These are phyloP conservation scores for Leptobrachium ailaonicum DNA, from an alignment of 2,113 vertebrate species.

Conservation along the genomic window DNA sequence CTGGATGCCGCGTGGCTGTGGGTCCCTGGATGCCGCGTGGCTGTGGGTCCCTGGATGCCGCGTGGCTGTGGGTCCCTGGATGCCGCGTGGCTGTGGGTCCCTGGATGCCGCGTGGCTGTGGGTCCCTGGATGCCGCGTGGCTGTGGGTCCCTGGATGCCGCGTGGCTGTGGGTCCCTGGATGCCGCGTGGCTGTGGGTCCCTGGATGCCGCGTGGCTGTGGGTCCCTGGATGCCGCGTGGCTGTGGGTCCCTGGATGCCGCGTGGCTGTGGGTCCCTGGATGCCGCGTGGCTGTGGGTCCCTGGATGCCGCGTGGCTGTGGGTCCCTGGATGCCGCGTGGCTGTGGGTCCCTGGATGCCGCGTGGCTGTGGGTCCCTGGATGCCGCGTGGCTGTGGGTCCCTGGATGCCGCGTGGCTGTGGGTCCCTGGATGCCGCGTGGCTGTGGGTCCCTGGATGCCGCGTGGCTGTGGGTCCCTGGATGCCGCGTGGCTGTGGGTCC, in stretches of 20 bases:
- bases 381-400: background rate
- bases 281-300: background rate
- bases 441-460: background rate
- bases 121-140: background rate
- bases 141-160: background rate
- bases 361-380: too few species aligned
- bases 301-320: background rate
- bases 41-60: background rate
- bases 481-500: background rate
- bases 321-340: background rate
- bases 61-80: too few species aligned
- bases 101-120: background rate
- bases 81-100: background rate
- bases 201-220: background rate
- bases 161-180: too few species aligned
- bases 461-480: too few species aligned
- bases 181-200: background rate
- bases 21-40: background rate
- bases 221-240: background rate
- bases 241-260: background rate
- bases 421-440: background rate
- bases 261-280: too few species aligned
- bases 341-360: background rate
- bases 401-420: background rate
- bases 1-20: background rate